Base-by-base conservation (phyloP, 2,888 invertebrate species). In the Folsomia candida region DNA sequence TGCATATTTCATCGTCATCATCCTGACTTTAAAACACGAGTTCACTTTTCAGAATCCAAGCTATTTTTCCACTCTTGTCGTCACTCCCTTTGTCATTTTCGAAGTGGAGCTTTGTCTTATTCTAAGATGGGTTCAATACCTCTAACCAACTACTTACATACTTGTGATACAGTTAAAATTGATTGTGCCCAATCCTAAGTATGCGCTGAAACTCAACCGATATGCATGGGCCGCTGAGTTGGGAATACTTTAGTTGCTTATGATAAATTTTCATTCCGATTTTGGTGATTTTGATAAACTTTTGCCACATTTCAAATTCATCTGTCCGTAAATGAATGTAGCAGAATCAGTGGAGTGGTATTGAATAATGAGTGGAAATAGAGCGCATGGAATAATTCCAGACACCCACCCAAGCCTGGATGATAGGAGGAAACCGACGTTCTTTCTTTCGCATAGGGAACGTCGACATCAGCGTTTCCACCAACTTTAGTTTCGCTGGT, bases 1-100 rank as follows among this genome's bases (percentile, higher is more conserved):
- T 68, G 66, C 70, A 72, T 72, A 70, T 72, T 75, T 75, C 72
- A 72, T 72, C 72, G 68, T 75, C 74, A 68, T 70, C 70, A 68
- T 64, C 68, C 11, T 37, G 62, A 24, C 24, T 62, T 58, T 57
- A 60, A 70, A 66, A 6, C n/a, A 18, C 54, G n/a, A 22, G 6
- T 20, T 22, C 54, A 54, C 54, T 54, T 54, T 54, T 54, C 54
- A 54, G n/a, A 54, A 54, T 54, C 54, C 54, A 20, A 6, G 6
- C 54, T 20, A n/a, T 54, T 54, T 54, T n/a, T 54, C 18, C 54
- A 4, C 54, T 18, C 54, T 14, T 54, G 54, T 54, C 54, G 18
- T 54, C 54, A 22, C 54, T 6, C 22, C 20, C 20, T 54, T 54
- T 54, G 6, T 54, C 54, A 54, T 22, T 6, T 54, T 18, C 22